A percentile compares a stretch with the other conserved stretches of the same genome.
These are phyloP conservation scores for Galerucella calmariensis DNA, from an alignment of 2,888 invertebrate species.

Conservation along the genomic window DNA sequence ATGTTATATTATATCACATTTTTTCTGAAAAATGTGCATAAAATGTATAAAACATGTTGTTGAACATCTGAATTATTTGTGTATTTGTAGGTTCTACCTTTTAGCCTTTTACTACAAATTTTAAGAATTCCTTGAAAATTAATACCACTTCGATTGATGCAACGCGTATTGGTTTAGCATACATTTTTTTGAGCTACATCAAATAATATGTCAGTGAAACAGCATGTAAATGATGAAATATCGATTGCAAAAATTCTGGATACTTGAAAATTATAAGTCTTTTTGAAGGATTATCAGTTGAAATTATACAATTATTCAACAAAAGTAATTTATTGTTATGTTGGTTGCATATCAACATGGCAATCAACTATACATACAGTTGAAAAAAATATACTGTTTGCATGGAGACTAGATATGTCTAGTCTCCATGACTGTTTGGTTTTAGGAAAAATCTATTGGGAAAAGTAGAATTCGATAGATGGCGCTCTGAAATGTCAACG, in stretches of 20 bases:
- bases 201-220: not conserved
- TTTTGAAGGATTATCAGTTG: no score
- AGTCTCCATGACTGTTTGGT: no score
- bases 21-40: no score
- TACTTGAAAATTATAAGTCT: no score
- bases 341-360: not conserved
- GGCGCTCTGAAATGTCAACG: no score
- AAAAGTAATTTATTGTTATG: not conserved
- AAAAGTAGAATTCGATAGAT: no score
- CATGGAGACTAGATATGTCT: no score
- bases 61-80: no score
- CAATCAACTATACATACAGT: not conserved
- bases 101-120: not conserved
- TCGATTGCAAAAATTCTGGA: not conserved
- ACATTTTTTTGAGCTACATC: not conserved
- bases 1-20: not conserved
- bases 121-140: not conserved
- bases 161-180: not conserved
- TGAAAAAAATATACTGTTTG: no score
- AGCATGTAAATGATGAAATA: not conserved
- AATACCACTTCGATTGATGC: not conserved
- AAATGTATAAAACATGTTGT: no score
- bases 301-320: no score
- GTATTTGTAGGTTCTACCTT: not conserved
- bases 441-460: no score